phyloP scores from a whole-genome alignment of 2,113 vertebrate genomes.

The Sciurus niger region DNA sequence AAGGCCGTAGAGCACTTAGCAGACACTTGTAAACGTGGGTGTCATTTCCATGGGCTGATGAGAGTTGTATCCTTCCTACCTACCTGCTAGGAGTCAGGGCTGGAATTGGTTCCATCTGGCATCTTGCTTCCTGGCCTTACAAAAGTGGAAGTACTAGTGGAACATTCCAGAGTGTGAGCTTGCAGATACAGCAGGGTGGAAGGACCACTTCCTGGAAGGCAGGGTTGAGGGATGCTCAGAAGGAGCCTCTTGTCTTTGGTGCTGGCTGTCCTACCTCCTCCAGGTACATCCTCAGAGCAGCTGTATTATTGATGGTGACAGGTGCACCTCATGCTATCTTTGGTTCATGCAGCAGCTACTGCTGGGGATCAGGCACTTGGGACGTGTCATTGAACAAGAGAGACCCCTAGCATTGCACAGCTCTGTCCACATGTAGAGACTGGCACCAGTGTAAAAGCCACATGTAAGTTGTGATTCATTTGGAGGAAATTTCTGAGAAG shows the following conservation, averaged over 20 bases:
- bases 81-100: not conserved
- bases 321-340: not conserved
- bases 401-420: rapidly evolving
- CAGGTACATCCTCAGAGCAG: not conserved
- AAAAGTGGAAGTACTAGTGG: not conserved
- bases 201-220: not conserved
- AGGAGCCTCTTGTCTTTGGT: not conserved
- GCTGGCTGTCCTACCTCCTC: not conserved
- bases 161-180: not conserved
- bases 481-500: not conserved
- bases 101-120: not conserved
- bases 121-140: slow-evolving; percentile 35
- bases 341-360: not conserved
- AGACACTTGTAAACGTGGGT: not conserved
- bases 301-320: not conserved
- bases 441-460: not conserved
- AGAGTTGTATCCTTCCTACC: not conserved
- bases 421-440: not conserved
- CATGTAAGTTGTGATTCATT: not conserved
- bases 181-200: not conserved
- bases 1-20: not conserved
- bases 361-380: not conserved
- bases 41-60: not conserved
- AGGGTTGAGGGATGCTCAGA: not conserved
- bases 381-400: rapidly evolving